A percentile compares a stretch with the other conserved stretches of the same genome.
Conservation (phyloP, 2,113 vertebrate genomes). For the Regulus satrapa region DNA sequence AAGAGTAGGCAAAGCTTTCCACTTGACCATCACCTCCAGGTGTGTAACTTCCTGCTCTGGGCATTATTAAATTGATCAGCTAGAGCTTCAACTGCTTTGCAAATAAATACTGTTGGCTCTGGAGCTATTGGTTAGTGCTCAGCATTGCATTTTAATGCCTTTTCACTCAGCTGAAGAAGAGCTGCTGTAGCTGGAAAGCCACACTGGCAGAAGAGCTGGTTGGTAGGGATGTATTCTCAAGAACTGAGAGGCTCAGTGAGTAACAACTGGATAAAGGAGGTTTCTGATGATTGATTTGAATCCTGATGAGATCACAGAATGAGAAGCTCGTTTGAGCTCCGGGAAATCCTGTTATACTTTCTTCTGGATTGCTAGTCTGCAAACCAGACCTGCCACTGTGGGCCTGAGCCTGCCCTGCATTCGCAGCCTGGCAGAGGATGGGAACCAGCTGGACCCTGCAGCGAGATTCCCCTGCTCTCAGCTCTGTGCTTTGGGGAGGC, state of each 20-base stretch:
- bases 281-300: not conserved
- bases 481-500: not conserved
- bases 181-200: not conserved
- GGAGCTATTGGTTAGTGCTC: not conserved
- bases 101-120: fast-evolving
- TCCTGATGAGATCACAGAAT: not conserved
- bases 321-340: not conserved
- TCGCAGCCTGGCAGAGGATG: not conserved
- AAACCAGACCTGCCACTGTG: fast-evolving
- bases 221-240: not conserved
- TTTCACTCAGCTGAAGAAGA: not conserved
- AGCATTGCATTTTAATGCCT: not conserved
- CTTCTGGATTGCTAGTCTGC: not conserved
- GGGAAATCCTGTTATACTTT: fast-evolving
- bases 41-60: fast-evolving
- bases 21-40: fast-evolving
- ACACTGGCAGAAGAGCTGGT: not conserved
- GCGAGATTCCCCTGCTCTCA: fast-evolving
- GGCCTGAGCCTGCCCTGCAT: no score
- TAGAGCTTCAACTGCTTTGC: fast-evolving
- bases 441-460: no score
- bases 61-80: not conserved
- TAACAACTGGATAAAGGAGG: not conserved
- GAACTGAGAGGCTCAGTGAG: not conserved
- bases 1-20: fast-evolving